A percentile compares a stretch with the other conserved stretches of the same genome.
phyloP scores from a whole-genome alignment of 2,888 invertebrate genomes.

The Mactromeris polynyma region DNA sequence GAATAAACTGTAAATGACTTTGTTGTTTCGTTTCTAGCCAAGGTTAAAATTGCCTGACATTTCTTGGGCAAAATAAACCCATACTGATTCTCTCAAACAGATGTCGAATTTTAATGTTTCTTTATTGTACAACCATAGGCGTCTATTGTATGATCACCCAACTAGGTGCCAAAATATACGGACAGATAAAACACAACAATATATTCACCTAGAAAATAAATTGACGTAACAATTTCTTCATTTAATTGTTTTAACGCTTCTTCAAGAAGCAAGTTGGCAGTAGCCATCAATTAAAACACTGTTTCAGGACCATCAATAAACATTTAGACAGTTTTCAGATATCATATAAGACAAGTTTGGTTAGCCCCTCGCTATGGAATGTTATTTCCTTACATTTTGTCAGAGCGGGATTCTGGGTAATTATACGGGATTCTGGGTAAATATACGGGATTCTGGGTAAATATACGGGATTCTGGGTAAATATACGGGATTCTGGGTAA shows the following conservation, averaged over 20 bases:
- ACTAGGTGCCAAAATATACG: neutral
- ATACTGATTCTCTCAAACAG: neutral
- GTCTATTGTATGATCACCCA: neutral
- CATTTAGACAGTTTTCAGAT: conserved; percentile 28
- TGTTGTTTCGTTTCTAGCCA: neutral
- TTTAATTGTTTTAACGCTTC: conserved; percentile 32
- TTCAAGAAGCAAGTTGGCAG: conserved; percentile 36
- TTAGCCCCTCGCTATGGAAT: conserved; percentile 4
- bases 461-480: too few relatives aligned
- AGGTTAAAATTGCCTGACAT: conserved; percentile 9
- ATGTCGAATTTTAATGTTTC: neutral
- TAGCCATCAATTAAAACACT: conserved; percentile 29
- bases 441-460: neutral
- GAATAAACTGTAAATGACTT: neutral
- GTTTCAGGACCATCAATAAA: conserved; percentile 18
- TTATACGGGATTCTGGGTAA: neutral
- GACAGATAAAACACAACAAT: neutral
- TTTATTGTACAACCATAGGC: neutral
- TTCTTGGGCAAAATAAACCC: conserved; percentile 6
- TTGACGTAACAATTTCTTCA: conserved; percentile 23
- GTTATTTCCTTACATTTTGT: neutral
- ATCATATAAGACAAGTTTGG: conserved; percentile 37
- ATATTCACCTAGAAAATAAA: conserved; percentile 9
- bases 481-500: too few relatives aligned
- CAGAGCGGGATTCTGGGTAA: neutral